Conservation (phyloP, 1,140 invertebrate species). For the Micrasema minimum region DNA sequence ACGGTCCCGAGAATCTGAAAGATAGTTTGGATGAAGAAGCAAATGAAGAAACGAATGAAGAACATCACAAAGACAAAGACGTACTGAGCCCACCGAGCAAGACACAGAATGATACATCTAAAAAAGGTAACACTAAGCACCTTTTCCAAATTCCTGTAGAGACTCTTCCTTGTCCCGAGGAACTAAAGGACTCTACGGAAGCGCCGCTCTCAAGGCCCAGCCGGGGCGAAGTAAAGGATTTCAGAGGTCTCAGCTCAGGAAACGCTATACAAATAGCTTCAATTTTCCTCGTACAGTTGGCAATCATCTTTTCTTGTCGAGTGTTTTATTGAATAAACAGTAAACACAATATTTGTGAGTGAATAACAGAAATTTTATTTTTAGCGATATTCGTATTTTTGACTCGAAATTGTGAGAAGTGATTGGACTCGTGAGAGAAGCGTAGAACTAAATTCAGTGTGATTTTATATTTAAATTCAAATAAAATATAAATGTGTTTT, state of each 20-base stretch:
- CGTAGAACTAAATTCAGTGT: slow-evolving; percentile 35
- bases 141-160: slow-evolving; percentile 69
- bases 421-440: neutral
- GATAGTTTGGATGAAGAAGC: slow-evolving; percentile 40
- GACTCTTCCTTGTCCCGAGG: slow-evolving; percentile 70
- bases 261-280: neutral
- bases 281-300: slow-evolving; percentile 1
- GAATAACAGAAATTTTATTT: neutral
- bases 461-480: slow-evolving; percentile 33
- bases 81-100: neutral
- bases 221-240: slow-evolving; percentile 50
- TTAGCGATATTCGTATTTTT: neutral
- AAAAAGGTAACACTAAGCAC: slow-evolving; percentile 41
- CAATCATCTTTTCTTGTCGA: slow-evolving; percentile 4
- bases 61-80: slow-evolving; percentile 37
- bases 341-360: neutral
- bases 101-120: slow-evolving; percentile 41
- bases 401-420: neutral
- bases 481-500: slow-evolving; percentile 6
- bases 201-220: slow-evolving; percentile 59
- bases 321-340: neutral
- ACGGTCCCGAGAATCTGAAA: slow-evolving; percentile 26
- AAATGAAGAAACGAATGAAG: slow-evolving; percentile 32
- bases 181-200: slow-evolving; percentile 64
- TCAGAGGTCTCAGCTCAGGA: slow-evolving; percentile 38